Percentiles rank a stretch among this genome's conserved stretches.
Conservation (phyloP, 2,113 vertebrate species). For the Leucopternis melanops region DNA sequence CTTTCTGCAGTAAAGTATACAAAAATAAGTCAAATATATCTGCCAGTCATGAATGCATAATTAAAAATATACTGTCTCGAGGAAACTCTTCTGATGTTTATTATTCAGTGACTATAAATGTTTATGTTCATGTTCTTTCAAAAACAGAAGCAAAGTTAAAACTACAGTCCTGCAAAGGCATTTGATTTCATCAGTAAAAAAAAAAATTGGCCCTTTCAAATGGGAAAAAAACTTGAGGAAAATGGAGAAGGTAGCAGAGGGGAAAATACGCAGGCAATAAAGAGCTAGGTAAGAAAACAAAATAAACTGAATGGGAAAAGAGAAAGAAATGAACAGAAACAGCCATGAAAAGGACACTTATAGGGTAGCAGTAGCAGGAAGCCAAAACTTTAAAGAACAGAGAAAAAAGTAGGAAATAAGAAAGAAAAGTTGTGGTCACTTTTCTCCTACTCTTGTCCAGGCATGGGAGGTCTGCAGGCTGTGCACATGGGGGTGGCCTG, state of each 20-base stretch:
- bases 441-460: background rate
- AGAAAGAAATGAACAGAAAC: background rate
- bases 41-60: background rate
- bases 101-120: background rate
- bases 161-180: background rate
- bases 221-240: background rate
- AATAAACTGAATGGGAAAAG: background rate
- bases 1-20: background rate
- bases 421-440: background rate
- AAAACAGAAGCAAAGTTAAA: background rate
- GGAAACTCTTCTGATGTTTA: background rate
- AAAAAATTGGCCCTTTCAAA: background rate
- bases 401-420: background rate
- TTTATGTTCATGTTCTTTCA: background rate
- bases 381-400: background rate
- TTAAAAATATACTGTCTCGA: background rate
- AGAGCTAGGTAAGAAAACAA: background rate
- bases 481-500: background rate
- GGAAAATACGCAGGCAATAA: background rate
- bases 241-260: background rate
- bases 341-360: background rate
- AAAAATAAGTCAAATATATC: background rate
- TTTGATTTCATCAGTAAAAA: background rate
- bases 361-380: background rate
- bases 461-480: background rate